Base-by-base conservation (phyloP, 2,888 invertebrate genomes). In the Cacoxenus indagator region DNA sequence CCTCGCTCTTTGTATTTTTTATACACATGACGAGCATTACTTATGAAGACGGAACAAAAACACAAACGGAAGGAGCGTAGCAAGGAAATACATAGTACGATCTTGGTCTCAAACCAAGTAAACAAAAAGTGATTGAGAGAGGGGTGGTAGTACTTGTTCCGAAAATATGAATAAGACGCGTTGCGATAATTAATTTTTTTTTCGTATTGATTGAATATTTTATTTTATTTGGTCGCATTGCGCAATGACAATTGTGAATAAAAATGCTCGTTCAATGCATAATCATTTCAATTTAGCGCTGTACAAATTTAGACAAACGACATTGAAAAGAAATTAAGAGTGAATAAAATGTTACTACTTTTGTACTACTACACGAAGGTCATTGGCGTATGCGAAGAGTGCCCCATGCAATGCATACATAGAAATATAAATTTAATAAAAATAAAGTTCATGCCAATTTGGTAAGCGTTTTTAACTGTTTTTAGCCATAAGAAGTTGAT, bases 281-380 rank as follows among this genome's bases (percentile, higher is more conserved):
- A 71, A 70, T 67, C 70, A 76, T 75, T 76, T 76, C 67, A 76
- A 76, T 73, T 76, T n/a, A n/a, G n/a, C 71, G 73, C 69, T 73
- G 67, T 70, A 69, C 73, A 70, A 81, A 76, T 82, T 84, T 77
- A 80, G 82, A 31, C 70, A 75, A 74, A 72, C 78, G 77, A 71
- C 83, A 85, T 81, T 85, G 85, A 85, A 85, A 85, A 84, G 85
- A 85, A 85, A 85, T 85, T 83, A 85, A 85, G 83, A 85, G 84
- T 85, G 76, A 83, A 75, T 67, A 71, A 67, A 69, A 73, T 76
- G 73, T 75, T 72, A 77, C 65, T 70, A 76, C 67, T 67, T 74
- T 74, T 76, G 69, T 73, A 72, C 67, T 67, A 68, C 62, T 69
- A 66, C 69, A 68, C 65, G 74, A 74, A 74, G 74, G 74, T 74